Percentiles rank a stretch among this genome's conserved stretches.
These are phyloP conservation scores for Oxycera nigricornis DNA, from an alignment of 2,888 invertebrate species.

Conservation along the genomic window DNA sequence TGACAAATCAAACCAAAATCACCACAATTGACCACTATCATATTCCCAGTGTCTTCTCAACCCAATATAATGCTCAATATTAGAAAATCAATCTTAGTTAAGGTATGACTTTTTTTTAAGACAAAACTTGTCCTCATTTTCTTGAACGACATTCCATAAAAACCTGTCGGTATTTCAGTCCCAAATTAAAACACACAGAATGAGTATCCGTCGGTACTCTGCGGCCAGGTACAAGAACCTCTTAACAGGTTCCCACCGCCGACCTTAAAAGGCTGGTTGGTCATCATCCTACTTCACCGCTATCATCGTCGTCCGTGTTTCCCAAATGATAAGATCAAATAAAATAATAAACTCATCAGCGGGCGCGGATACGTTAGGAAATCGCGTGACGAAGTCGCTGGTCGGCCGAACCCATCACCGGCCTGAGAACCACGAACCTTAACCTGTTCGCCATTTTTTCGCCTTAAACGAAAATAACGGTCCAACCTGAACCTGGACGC, in stretches of 20 bases:
- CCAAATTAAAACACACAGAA: no score
- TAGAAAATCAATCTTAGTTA: no score
- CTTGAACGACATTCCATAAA: not conserved
- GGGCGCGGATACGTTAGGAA: not conserved
- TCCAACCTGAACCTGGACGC: not conserved
- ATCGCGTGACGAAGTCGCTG: slow-evolving; percentile 28
- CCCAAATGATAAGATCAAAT: slow-evolving; percentile 35
- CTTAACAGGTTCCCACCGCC: slow-evolving; percentile 2
- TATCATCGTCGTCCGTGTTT: not conserved
- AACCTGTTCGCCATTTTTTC: slow-evolving; percentile 11
- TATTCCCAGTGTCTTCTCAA: no score
- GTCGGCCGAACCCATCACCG: not conserved
- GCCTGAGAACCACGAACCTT: not conserved
- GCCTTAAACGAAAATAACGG: not conserved
- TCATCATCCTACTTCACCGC: not conserved
- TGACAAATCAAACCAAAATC: no score
- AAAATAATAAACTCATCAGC: slow-evolving; percentile 39
- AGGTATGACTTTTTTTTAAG: no score
- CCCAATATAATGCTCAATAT: no score
- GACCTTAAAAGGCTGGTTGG: slow-evolving; percentile 11
- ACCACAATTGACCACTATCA: no score
- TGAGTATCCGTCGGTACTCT: not conserved
- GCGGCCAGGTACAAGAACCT: not conserved
- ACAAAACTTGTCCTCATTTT: no score
- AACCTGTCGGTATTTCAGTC: not conserved